A percentile compares a stretch with the other conserved stretches of the same genome.
phyloP scores from a whole-genome alignment of 2,888 invertebrate species.

The Abrostola triplasia region DNA sequence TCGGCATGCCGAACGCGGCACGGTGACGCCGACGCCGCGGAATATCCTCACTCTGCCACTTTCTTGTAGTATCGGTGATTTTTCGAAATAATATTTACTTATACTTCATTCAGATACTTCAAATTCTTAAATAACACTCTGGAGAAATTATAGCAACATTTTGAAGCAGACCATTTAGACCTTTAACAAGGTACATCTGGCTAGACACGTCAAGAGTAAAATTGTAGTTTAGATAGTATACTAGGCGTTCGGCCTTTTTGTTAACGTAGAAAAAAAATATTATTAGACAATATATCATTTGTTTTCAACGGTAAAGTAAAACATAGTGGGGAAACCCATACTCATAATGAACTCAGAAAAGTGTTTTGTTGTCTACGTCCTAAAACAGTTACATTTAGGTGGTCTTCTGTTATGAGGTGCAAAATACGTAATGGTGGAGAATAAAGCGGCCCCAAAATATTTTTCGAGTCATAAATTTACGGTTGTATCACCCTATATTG shows the following conservation, averaged over 20 bases:
- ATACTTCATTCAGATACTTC: too few relatives aligned
- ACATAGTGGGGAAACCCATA: slow-evolving; percentile 35
- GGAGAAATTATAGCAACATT: too few relatives aligned
- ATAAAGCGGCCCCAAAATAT: too few relatives aligned
- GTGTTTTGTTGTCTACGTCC: slow-evolving; percentile 25
- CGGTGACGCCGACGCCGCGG: slow-evolving; percentile 74
- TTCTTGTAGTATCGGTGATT: slow-evolving; percentile 49
- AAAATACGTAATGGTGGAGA: not conserved
- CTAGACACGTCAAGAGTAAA: too few relatives aligned
- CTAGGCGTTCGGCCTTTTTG: too few relatives aligned
- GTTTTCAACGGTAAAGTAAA: slow-evolving; percentile 31
- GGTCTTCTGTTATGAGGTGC: slow-evolving; percentile 27
- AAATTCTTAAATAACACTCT: too few relatives aligned
- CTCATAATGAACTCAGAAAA: slow-evolving; percentile 36
- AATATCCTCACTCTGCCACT: slow-evolving; percentile 63
- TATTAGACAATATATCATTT: slow-evolving; percentile 19
- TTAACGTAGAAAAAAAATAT: not conserved
- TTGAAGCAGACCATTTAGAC: too few relatives aligned
- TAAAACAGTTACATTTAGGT: slow-evolving; percentile 26
- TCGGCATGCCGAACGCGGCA: slow-evolving; percentile 78
- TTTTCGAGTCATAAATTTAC: too few relatives aligned
- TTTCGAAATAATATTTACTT: too few relatives aligned
- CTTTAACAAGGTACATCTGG: too few relatives aligned
- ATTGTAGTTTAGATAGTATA: not conserved
- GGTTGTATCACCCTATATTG: too few relatives aligned